phyloP scores from a whole-genome alignment of 92 coral and sea anemone genomes.

The Epizoanthus ramosus region DNA sequence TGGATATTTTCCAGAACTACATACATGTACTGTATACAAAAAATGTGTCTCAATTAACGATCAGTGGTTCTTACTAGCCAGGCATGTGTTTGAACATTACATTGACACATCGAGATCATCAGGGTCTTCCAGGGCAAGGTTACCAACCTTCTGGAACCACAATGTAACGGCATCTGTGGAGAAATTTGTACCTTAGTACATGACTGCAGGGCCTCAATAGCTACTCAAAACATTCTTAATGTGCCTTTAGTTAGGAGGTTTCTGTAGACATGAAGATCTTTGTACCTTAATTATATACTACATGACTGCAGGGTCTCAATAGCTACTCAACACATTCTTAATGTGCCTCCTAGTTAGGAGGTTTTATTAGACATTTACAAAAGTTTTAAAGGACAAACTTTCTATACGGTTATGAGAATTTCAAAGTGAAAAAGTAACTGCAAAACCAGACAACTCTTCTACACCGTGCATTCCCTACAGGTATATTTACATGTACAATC shows the following conservation, averaged over 20 bases:
- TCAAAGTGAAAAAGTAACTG: no score
- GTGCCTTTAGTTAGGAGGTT: no score
- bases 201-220: neutral
- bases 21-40: neutral
- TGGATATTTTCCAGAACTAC: no score
- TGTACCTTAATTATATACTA: neutral
- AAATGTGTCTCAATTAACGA: neutral
- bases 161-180: slow-evolving; percentile 61
- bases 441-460: no score
- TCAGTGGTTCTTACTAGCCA: neutral
- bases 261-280: neutral
- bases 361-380: no score
- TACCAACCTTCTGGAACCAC: slow-evolving; percentile 76
- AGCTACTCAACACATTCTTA: neutral
- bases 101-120: slow-evolving; percentile 40
- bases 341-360: no score
- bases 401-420: no score
- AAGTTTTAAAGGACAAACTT: no score
- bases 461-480: no score
- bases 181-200: neutral
- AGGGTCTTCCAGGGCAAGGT: slow-evolving; percentile 82
- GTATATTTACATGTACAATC: no score
- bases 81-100: neutral
- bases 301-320: neutral
- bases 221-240: neutral